Evolutionary conservation across 2,113 vertebrate genomes (phyloP).

Genomic region (Chelonoidis abingdonii): DNA sequence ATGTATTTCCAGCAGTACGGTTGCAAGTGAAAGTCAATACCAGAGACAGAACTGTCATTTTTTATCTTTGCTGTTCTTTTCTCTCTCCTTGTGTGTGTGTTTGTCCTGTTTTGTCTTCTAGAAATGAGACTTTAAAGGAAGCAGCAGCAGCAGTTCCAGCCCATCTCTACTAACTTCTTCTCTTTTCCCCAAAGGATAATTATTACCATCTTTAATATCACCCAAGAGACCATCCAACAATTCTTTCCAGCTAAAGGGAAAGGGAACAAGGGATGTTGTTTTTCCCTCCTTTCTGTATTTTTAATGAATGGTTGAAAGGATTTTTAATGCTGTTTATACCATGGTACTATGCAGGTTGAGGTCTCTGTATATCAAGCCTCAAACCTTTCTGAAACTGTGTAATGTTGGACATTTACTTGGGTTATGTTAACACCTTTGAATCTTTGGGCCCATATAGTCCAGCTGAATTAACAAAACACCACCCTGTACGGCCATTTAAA

Average conservation of each 20-base stretch:
- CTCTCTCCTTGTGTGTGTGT: neutral
- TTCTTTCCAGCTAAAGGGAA: neutral
- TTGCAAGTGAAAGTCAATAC: neutral
- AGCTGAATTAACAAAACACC: neutral
- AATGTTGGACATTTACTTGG: neutral
- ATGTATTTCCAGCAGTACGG: neutral
- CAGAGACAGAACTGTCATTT: neutral
- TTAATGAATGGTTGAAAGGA: neutral
- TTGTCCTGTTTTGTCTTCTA: neutral
- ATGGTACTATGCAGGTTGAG: neutral
- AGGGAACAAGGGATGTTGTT: neutral
- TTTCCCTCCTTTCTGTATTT: neutral
- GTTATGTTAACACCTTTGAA: neutral
- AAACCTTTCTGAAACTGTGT: neutral
- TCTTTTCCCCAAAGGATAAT: neutral
- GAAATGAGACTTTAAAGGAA: neutral
- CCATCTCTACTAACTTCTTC: neutral
- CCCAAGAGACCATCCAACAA: neutral
- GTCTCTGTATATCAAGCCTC: neutral
- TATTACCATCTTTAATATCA: neutral
- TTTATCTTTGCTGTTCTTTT: neutral
- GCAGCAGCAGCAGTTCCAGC: neutral
- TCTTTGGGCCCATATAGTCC: neutral
- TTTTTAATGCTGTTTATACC: neutral
- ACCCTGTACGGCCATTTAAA: constrained; percentile 75